Conservation (phyloP, 2,797 vertebrate genomes). For the Falco novaeseelandiae region DNA sequence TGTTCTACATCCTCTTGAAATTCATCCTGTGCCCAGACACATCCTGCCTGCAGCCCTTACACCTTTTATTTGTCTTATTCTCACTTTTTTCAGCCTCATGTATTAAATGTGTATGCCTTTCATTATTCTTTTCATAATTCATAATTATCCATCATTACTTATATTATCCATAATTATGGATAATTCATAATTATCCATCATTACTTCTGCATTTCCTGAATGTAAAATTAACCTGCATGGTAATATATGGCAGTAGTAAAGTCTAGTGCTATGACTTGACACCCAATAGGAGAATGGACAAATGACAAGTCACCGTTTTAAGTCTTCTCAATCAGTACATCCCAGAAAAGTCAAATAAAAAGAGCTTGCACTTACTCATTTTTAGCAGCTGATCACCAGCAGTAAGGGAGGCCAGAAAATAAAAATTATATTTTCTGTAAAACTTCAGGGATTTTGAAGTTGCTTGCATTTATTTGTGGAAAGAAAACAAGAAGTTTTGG, state of each 20-base stretch:
- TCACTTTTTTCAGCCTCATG: neutral
- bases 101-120: slow-evolving; percentile 54
- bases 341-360: neutral
- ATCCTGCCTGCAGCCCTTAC: neutral
- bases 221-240: neutral
- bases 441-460: neutral
- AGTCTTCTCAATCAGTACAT: neutral
- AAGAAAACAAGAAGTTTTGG: neutral
- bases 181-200: slow-evolving; percentile 34
- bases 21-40: neutral
- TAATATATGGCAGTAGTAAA: neutral
- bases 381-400: neutral
- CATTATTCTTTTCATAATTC: neutral
- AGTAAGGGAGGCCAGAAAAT: neutral
- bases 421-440: neutral
- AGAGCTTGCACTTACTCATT: neutral
- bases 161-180: neutral
- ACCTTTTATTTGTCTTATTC: slow-evolving; percentile 24
- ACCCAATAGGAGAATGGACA: neutral
- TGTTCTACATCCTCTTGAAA: neutral
- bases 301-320: neutral
- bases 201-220: neutral
- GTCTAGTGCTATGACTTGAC: neutral
- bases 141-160: slow-evolving; percentile 19
- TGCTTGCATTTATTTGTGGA: neutral